Conservation (phyloP, 2,113 vertebrate species). For the Acrocephalus kingi region DNA sequence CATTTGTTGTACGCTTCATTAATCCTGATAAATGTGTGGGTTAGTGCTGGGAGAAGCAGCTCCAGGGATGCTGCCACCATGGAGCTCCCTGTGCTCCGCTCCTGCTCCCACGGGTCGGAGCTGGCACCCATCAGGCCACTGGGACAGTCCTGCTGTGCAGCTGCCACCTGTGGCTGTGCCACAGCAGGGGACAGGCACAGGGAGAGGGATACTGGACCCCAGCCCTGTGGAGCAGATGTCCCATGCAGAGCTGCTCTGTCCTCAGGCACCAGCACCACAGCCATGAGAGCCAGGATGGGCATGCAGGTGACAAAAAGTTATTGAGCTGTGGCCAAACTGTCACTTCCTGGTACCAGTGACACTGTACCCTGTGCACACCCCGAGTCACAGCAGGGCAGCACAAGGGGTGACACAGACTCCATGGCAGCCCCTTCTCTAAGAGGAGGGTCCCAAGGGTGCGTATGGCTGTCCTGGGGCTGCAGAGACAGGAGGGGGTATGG, state of each 20-base stretch:
- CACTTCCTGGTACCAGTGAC: background rate
- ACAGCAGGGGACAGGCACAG: background rate
- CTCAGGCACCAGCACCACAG: background rate
- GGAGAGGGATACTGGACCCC: background rate
- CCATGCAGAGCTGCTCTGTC: background rate
- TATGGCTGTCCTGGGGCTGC: background rate
- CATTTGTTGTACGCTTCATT: background rate
- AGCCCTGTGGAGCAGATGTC: background rate
- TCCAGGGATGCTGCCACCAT: background rate
- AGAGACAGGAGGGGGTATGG: background rate
- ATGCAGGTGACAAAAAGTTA: background rate
- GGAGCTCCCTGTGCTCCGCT: background rate
- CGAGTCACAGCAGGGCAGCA: rapidly evolving
- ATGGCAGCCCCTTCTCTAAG: background rate
- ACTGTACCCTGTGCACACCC: background rate
- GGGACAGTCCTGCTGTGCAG: background rate
- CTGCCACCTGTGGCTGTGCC: background rate
- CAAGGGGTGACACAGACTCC: rapidly evolving
- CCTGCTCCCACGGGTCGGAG: rapidly evolving
- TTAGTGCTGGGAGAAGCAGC: background rate
- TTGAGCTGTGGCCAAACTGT: background rate
- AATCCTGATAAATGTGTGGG: conserved; percentile 41
- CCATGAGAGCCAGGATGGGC: background rate
- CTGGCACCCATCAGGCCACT: background rate
- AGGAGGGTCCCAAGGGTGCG: background rate